Percentiles rank a stretch among this genome's conserved stretches.
phyloP scores from a whole-genome alignment of 2,888 invertebrate genomes.

The Schizotus pectinicornis region DNA sequence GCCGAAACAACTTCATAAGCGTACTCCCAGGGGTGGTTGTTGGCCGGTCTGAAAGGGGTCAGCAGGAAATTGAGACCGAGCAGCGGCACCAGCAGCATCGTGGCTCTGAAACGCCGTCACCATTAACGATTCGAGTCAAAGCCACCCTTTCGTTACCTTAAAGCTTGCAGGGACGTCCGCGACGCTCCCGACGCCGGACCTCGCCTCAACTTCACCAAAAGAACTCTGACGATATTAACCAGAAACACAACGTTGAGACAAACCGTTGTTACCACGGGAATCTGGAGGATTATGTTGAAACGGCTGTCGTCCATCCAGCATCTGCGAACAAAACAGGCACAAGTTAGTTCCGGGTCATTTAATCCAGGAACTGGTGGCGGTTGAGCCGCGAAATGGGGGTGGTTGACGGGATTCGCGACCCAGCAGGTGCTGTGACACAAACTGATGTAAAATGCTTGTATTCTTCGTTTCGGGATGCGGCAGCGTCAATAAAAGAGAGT shows the following conservation, averaged over 20 bases:
- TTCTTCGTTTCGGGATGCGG: conserved; percentile 4
- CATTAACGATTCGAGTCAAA: conserved; percentile 1
- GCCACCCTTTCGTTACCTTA: conserved; percentile 61
- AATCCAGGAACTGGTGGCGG: too few relatives aligned
- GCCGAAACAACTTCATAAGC: conserved; percentile 86
- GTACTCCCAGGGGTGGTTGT: conserved; percentile 73
- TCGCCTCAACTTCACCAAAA: conserved; percentile 81
- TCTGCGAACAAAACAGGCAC: conserved; percentile 35
- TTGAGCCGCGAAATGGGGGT: neutral
- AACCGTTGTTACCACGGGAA: conserved; percentile 80
- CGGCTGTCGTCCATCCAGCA: conserved; percentile 65
- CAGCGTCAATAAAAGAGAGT: conserved; percentile 11
- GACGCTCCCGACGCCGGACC: conserved; percentile 69
- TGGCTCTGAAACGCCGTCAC: conserved; percentile 68
- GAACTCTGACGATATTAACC: conserved; percentile 88
- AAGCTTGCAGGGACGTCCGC: conserved; percentile 76
- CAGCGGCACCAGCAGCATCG: conserved; percentile 87
- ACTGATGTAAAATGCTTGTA: conserved; percentile 9
- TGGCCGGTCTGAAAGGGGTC: conserved; percentile 81
- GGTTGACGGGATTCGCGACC: conserved; percentile 7
- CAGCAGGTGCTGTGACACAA: conserved; percentile 12
- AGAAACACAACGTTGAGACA: conserved; percentile 83
- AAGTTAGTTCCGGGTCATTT: neutral
- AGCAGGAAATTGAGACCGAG: conserved; percentile 90
- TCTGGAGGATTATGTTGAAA: conserved; percentile 76